phyloP scores from a whole-genome alignment of 1,140 invertebrate genomes.

The Galleria mellonella region DNA sequence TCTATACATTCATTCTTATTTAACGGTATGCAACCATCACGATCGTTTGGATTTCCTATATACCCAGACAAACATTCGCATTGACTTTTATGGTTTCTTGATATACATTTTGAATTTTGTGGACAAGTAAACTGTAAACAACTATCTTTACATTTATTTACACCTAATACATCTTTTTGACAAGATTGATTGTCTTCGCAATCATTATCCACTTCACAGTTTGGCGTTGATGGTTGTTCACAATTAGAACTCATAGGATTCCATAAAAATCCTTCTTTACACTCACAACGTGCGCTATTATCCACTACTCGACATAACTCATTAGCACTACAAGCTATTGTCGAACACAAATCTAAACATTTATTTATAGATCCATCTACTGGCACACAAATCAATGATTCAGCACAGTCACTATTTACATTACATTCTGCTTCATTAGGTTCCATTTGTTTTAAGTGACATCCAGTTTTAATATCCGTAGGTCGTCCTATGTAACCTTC shows the following conservation, averaged over 20 bases:
- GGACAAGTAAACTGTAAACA: constrained; percentile 89
- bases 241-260: constrained; percentile 87
- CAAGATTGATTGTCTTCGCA: constrained; percentile 83
- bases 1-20: constrained; percentile 84
- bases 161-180: constrained; percentile 86
- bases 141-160: constrained; percentile 86
- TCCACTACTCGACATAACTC: constrained; percentile 83
- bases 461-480: constrained; percentile 83
- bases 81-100: constrained; percentile 82
- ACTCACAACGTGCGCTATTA: constrained; percentile 83
- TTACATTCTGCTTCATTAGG: constrained; percentile 77
- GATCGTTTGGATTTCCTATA: constrained; percentile 90
- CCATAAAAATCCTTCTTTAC: constrained; percentile 84
- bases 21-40: constrained; percentile 85
- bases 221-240: constrained; percentile 89
- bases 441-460: constrained; percentile 79
- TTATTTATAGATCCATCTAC: constrained; percentile 76
- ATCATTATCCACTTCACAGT: constrained; percentile 83
- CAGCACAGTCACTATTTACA: constrained; percentile 81
- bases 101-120: constrained; percentile 86
- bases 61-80: constrained; percentile 88
- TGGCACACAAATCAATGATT: constrained; percentile 77
- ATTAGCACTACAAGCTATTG: constrained; percentile 85
- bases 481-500: constrained; percentile 88
- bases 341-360: constrained; percentile 86